Base-by-base conservation (phyloP, 2,797 vertebrate species). In the Hydrolagus colliei region DNA sequence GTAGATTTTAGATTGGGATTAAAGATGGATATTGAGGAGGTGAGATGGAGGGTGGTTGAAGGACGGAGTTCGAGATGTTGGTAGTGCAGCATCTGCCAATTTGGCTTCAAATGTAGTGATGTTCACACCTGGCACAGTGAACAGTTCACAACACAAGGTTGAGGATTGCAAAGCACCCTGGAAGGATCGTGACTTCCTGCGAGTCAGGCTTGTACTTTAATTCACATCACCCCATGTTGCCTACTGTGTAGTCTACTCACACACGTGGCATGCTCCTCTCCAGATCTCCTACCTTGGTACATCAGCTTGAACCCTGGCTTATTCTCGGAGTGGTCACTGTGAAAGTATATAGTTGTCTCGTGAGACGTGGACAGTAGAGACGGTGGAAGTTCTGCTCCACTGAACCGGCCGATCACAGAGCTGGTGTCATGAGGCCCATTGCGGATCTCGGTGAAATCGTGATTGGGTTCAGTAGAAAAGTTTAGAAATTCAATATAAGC, bases 271-370 rank as follows among this genome's bases (percentile, higher is more conserved):
- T 14, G 0, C 11, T 73, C 20, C 27, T 62, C 71, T 63, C 0
- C 20, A 0, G 18, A 72, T 79, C 63, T 18, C 93, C 94, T 89
- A 98, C 98, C 97, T 88, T 99, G 97, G 90, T 98, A 99, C 76
- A 98, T 97, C 86, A 99, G 94, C 90, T 96, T 94, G 92, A 99
- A 99, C 65, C 98, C 98, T 0, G 96, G 97, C 75, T 96, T 97
- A 92, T 99, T 99, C 92, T 99, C 97, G 0, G 97, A 99, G 90
- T 99, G 97, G 92, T 99, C 98, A 0, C 97, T 99, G 86, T 99
- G 98, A 91, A 98, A 99, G 89, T 99, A 98, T 1, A 99, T 87
- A 0, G 96, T 95, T 86, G 98, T 99, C 86, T 98, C 97, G 0
- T 99, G 98, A 0, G 97, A 98, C 0, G 98, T 98, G 22, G 97